Evolutionary conservation across 1,140 invertebrate species (phyloP).

Genomic region (Nautilus pompilius): DNA sequence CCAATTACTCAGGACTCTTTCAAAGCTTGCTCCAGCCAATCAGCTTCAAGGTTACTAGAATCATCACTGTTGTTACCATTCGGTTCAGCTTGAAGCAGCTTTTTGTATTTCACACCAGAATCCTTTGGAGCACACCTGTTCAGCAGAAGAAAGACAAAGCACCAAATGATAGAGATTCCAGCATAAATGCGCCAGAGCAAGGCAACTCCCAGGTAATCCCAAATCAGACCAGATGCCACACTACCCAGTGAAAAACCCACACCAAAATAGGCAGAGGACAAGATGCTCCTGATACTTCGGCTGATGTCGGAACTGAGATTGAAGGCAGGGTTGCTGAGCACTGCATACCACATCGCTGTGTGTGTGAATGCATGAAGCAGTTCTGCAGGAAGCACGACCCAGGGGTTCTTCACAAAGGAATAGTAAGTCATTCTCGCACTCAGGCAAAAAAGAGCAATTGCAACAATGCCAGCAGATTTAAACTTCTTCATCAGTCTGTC

Average conservation of each 20-base stretch:
- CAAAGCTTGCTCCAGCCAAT: slow-evolving; percentile 49
- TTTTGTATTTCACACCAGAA: slow-evolving; percentile 35
- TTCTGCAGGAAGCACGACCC: slow-evolving; percentile 43
- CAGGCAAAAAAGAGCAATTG: slow-evolving; percentile 31
- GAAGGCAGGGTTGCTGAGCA: slow-evolving; percentile 43
- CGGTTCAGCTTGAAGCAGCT: slow-evolving; percentile 27
- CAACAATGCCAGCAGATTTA: slow-evolving; percentile 31
- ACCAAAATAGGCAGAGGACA: slow-evolving; percentile 47
- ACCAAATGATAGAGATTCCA: slow-evolving; percentile 32
- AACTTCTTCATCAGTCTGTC: slow-evolving; percentile 32
- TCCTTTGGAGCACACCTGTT: slow-evolving; percentile 33
- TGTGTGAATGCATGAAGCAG: slow-evolving; percentile 43
- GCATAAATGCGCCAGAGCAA: slow-evolving; percentile 37
- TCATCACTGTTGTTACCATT: slow-evolving; percentile 32
- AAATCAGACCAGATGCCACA: slow-evolving; percentile 37
- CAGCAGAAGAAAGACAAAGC: slow-evolving; percentile 31
- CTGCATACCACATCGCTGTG: slow-evolving; percentile 47
- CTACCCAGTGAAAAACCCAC: slow-evolving; percentile 42
- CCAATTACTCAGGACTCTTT: slow-evolving; percentile 24
- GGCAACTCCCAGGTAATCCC: slow-evolving; percentile 29
- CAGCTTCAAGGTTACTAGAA: slow-evolving; percentile 37
- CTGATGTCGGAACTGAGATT: slow-evolving; percentile 38
- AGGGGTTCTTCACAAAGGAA: slow-evolving; percentile 38
- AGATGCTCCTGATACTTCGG: slow-evolving; percentile 39
- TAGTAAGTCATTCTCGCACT: slow-evolving; percentile 35